Percentiles rank a stretch among this genome's conserved stretches.
Evolutionary conservation across 2,797 vertebrate genomes (phyloP).

Genomic region (Cuniculus paca): DNA sequence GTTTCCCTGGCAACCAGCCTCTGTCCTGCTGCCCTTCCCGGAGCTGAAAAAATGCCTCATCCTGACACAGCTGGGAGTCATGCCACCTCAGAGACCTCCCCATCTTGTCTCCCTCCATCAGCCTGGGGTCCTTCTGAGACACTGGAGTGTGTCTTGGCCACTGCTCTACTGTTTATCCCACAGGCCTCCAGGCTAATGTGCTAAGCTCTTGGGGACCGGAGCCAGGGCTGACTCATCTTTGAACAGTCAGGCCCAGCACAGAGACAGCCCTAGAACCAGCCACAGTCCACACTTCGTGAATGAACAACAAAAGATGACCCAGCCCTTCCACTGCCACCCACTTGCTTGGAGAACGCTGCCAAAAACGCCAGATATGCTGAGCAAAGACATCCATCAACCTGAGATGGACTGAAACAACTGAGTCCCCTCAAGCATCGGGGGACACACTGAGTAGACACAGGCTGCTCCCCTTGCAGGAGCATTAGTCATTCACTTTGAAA

Average conservation of each 20-base stretch:
- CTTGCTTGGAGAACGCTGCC: background rate
- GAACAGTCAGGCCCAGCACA: background rate
- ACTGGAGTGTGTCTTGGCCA: fast-evolving
- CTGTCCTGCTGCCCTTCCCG: background rate
- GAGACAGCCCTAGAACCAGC: background rate
- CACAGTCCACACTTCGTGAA: background rate
- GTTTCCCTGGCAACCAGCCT: background rate
- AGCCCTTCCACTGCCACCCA: background rate
- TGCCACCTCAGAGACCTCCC: background rate
- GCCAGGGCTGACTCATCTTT: background rate
- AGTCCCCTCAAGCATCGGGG: background rate
- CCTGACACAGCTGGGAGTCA: background rate
- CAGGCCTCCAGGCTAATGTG: background rate
- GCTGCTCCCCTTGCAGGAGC: background rate
- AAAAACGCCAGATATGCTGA: background rate
- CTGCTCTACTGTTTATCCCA: background rate
- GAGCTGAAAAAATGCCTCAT: background rate
- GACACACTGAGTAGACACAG: background rate
- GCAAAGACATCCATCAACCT: background rate
- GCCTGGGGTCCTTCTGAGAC: background rate
- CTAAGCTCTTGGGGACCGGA: background rate
- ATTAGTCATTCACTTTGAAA: slow-evolving; percentile 4
- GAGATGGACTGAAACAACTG: background rate
- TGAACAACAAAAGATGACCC: background rate
- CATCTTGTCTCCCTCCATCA: background rate